phyloP scores from a whole-genome alignment of 2,888 invertebrate species.

The Conus canariensis region DNA sequence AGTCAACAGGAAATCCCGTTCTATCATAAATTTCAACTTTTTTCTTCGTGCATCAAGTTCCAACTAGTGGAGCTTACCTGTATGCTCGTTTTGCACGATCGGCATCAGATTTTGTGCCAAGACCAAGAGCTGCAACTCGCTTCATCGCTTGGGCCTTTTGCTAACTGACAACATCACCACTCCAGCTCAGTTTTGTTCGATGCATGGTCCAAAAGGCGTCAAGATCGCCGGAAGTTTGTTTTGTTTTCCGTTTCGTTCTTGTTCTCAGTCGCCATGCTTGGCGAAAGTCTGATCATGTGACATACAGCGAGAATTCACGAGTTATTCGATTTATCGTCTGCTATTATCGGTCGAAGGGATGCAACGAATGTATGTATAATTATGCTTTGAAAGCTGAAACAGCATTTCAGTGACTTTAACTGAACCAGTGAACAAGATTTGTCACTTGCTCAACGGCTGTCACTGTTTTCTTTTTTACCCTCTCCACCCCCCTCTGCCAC shows the following conservation, averaged over 20 bases:
- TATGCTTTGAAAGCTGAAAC: background rate
- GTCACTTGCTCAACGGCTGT: background rate
- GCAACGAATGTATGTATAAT: no score
- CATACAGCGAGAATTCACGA: conserved; percentile 30
- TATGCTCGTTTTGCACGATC: conserved; percentile 73
- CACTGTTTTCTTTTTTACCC: background rate
- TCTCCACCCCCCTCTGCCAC: background rate
- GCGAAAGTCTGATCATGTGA: conserved; percentile 36
- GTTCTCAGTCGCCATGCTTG: conserved; percentile 39
- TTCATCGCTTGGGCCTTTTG: conserved; percentile 61
- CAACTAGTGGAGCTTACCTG: conserved; percentile 56
- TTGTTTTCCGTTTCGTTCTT: conserved; percentile 41
- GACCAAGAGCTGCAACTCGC: conserved; percentile 60
- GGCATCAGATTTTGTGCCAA: conserved; percentile 69
- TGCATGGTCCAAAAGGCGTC: conserved; percentile 3
- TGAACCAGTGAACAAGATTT: background rate
- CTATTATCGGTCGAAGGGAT: no score
- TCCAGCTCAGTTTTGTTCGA: conserved; percentile 25
- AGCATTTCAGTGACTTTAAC: background rate
- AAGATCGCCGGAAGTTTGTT: conserved; percentile 37
- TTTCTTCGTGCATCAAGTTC: no score
- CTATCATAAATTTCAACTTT: no score
- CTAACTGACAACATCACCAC: conserved; percentile 43
- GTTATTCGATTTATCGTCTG: background rate
- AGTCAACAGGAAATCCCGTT: no score